Evolutionary conservation across 2,888 invertebrate species (phyloP).

Genomic region (Heterodera filipjevi): DNA sequence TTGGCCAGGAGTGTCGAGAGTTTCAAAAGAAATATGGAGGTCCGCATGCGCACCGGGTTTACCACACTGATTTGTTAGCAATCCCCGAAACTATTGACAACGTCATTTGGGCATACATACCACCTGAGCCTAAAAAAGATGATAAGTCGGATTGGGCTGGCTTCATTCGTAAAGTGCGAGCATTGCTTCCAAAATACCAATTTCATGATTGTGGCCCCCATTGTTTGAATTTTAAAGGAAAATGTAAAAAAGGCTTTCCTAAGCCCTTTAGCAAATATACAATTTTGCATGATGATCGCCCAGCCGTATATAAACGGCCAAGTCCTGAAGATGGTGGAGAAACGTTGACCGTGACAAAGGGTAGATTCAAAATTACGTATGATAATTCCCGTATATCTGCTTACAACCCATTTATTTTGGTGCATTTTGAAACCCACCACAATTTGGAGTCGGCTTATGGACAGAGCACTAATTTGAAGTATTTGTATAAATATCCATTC

Average conservation of each 20-base stretch:
- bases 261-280: slow-evolving; percentile 57
- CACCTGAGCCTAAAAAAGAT: not conserved
- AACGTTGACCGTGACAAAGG: not conserved
- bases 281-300: slow-evolving; percentile 27
- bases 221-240: not conserved
- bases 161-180: slow-evolving; percentile 49
- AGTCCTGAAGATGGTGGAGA: slow-evolving; percentile 6
- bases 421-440: slow-evolving; percentile 47
- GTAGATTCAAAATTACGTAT: slow-evolving; percentile 15
- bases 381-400: slow-evolving; percentile 66
- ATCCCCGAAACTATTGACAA: slow-evolving; percentile 13
- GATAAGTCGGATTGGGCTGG: not conserved
- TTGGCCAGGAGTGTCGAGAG: slow-evolving; percentile 12
- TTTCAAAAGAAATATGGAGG: slow-evolving; percentile 17
- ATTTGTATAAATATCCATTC: slow-evolving; percentile 15
- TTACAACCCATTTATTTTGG: slow-evolving; percentile 56
- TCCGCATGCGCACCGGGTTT: slow-evolving; percentile 13
- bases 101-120: slow-evolving; percentile 12
- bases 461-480: not conserved
- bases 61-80: not conserved
- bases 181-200: slow-evolving; percentile 62
- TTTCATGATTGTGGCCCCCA: too few species aligned
- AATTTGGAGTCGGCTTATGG: too few species aligned
- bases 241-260: slow-evolving; percentile 66
- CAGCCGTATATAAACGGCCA: slow-evolving; percentile 9